Evolutionary conservation across 2,797 vertebrate genomes (phyloP).

Genomic region (Gadopsis marmoratus): DNA sequence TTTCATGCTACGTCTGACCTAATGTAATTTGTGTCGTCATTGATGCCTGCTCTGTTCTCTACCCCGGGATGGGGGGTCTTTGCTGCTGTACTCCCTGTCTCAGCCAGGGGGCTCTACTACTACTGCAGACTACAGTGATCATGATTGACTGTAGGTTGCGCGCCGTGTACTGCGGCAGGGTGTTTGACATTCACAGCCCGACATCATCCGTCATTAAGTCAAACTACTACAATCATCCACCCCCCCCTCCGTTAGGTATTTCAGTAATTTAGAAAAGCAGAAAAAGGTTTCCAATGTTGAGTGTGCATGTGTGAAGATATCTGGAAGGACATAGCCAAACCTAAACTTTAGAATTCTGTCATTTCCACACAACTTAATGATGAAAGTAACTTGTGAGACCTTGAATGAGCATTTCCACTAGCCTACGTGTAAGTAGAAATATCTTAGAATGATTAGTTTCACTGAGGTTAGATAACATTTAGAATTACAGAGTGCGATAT

Average conservation of each 20-base stretch:
- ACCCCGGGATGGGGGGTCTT: too few species aligned
- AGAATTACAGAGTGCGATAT: background rate
- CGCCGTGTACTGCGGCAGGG: too few species aligned
- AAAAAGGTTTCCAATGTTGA: background rate
- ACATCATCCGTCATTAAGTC: background rate
- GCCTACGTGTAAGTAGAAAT: background rate
- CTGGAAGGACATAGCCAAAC: background rate
- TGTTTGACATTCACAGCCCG: constrained; percentile 11
- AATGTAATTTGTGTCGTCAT: too few species aligned
- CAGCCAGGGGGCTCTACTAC: too few species aligned
- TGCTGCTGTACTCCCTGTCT: too few species aligned
- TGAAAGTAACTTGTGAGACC: background rate
- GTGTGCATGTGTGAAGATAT: background rate
- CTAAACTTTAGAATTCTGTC: background rate
- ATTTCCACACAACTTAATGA: background rate
- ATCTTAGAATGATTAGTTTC: too few species aligned
- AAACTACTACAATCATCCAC: background rate
- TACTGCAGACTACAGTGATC: too few species aligned
- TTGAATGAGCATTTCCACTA: background rate
- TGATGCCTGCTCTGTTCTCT: too few species aligned
- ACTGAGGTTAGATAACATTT: background rate
- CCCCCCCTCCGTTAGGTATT: background rate
- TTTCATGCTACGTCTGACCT: too few species aligned
- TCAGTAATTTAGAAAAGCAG: background rate
- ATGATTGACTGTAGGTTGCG: too few species aligned